Evolutionary conservation across 1,140 invertebrate genomes (phyloP).

Genomic region (Microvelia longipes): DNA sequence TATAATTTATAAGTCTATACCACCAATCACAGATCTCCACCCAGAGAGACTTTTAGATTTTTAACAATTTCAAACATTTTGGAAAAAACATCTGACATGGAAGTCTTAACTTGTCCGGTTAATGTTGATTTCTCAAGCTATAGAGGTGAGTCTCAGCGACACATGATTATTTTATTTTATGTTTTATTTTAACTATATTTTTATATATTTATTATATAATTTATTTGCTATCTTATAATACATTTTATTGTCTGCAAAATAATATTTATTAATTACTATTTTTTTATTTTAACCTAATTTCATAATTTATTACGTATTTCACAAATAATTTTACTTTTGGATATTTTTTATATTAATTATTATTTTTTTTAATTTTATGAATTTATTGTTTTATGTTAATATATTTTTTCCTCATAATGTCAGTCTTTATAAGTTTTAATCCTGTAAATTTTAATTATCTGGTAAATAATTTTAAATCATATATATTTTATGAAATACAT

Average conservation of each 20-base stretch:
- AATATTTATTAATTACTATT: neutral
- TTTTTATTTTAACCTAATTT: neutral
- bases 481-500: too few relatives aligned
- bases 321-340: too few relatives aligned
- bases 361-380: too few relatives aligned
- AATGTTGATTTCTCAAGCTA: conserved; percentile 2
- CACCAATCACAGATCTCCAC: neutral
- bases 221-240: neutral
- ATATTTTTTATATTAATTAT: too few relatives aligned
- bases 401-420: too few relatives aligned
- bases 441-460: too few relatives aligned
- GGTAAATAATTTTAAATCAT: too few relatives aligned
- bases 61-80: neutral
- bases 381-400: too few relatives aligned
- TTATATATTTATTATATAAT: neutral
- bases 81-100: conserved; percentile 2
- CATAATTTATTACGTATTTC: neutral
- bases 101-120: conserved; percentile 9
- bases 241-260: neutral
- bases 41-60: neutral
- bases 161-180: neutral
- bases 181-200: neutral
- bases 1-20: neutral
- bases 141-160: conserved; percentile 4
- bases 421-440: too few relatives aligned